A percentile compares a stretch with the other conserved stretches of the same genome.
These are phyloP conservation scores for Aptenodytes patagonicus DNA, from an alignment of 2,113 vertebrate genomes.

Conservation along the genomic window DNA sequence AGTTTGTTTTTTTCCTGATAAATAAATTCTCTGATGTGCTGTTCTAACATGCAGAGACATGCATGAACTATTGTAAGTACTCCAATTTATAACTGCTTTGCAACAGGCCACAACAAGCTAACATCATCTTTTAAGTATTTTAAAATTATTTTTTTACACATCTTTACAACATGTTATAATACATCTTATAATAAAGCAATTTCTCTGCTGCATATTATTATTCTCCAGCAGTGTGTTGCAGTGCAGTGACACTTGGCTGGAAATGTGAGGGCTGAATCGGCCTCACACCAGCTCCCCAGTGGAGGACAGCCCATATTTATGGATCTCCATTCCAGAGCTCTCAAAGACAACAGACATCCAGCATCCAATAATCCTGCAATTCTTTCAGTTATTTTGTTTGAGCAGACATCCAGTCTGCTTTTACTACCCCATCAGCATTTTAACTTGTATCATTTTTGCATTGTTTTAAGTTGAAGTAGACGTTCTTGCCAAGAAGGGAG, in stretches of 20 bases:
- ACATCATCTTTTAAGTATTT: constrained; percentile 46
- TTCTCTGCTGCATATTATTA: not conserved
- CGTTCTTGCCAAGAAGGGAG: not conserved
- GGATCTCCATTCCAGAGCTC: not conserved
- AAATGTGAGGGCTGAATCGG: not conserved
- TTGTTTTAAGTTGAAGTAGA: not conserved
- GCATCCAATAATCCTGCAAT: not conserved
- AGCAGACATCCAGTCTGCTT: not conserved
- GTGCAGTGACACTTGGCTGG: not conserved
- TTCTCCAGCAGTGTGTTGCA: not conserved
- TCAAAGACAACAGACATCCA: not conserved
- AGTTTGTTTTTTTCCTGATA: not conserved
- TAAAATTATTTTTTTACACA: constrained; percentile 5
- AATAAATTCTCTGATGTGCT: constrained; percentile 45
- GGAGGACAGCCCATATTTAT: not conserved
- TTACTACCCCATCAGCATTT: not conserved
- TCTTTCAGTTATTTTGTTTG: not conserved
- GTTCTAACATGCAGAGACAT: constrained; percentile 52
- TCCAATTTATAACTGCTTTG: constrained; percentile 47
- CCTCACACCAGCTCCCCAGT: not conserved
- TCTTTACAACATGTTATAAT: constrained; percentile 22
- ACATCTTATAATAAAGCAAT: constrained; percentile 8
- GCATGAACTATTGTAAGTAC: constrained; percentile 38
- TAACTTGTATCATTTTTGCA: not conserved
- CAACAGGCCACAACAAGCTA: constrained; percentile 55